Conservation (phyloP, 2,113 vertebrate genomes). For the Poecile atricapillus region DNA sequence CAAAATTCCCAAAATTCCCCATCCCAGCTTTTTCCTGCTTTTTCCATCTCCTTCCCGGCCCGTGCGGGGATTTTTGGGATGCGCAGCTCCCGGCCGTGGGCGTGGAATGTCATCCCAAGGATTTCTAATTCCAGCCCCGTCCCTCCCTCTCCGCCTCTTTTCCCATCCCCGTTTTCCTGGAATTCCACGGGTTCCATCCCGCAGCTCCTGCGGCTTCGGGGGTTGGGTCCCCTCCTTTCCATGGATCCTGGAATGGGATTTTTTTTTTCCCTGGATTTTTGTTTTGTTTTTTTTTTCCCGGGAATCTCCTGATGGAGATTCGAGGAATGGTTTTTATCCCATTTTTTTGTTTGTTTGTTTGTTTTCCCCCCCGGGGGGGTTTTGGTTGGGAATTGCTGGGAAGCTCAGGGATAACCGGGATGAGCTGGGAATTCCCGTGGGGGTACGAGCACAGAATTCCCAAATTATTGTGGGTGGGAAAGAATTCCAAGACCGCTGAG, state of each 20-base stretch:
- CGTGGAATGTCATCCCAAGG: slow-evolving; percentile 34
- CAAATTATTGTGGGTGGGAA: too few relatives aligned
- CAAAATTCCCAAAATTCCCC: neutral
- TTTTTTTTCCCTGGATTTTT: neutral
- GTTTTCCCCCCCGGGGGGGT: too few relatives aligned
- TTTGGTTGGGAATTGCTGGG: too few relatives aligned
- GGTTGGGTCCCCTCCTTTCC: neutral
- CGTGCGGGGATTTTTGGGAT: neutral
- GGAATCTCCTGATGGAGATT: too few relatives aligned
- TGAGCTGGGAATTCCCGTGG: too few relatives aligned
- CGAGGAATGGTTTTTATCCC: too few relatives aligned
- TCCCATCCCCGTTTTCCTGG: neutral
- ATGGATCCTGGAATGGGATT: too few relatives aligned
- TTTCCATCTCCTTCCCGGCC: neutral
- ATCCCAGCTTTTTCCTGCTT: neutral
- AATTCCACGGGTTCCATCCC: neutral
- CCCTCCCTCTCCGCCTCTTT: neutral
- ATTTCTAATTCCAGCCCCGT: neutral
- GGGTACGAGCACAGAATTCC: too few relatives aligned
- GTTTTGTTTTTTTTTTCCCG: too few relatives aligned
- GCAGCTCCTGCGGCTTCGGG: neutral
- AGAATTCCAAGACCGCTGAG: too few relatives aligned
- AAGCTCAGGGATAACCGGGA: too few relatives aligned
- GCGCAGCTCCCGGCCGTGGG: neutral
- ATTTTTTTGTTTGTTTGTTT: too few relatives aligned